A percentile compares a stretch with the other conserved stretches of the same genome.
Evolutionary conservation across 2,888 invertebrate genomes (phyloP).

Genomic region (Agriopis marginaria): DNA sequence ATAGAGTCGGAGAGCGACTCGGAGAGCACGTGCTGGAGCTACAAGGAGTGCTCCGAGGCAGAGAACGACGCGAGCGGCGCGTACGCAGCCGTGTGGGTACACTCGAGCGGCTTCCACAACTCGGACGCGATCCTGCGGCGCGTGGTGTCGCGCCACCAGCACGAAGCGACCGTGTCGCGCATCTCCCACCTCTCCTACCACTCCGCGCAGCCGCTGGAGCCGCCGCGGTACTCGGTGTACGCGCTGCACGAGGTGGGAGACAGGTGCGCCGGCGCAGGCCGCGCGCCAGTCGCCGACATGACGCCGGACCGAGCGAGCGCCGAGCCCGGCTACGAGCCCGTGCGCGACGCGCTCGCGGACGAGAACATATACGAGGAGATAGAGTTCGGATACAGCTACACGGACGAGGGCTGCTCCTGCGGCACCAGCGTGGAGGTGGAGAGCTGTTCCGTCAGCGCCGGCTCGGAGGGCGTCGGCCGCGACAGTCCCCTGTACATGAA

Average conservation of each 20-base stretch:
- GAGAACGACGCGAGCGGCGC: slow-evolving; percentile 62
- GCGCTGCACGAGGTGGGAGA: slow-evolving; percentile 79
- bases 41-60: slow-evolving; percentile 74
- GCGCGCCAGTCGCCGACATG: slow-evolving; percentile 73
- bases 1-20: slow-evolving; percentile 74
- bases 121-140: slow-evolving; percentile 73
- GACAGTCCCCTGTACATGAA: slow-evolving; percentile 82
- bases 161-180: slow-evolving; percentile 67
- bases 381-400: slow-evolving; percentile 74
- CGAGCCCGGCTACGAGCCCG: slow-evolving; percentile 81
- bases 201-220: slow-evolving; percentile 62
- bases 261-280: slow-evolving; percentile 46
- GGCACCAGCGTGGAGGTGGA: slow-evolving; percentile 82
- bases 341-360: slow-evolving; percentile 77
- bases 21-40: slow-evolving; percentile 81
- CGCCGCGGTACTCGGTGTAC: slow-evolving; percentile 73
- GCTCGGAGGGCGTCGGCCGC: slow-evolving; percentile 74
- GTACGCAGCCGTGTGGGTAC: slow-evolving; percentile 79
- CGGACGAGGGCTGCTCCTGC: slow-evolving; percentile 80
- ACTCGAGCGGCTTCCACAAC: slow-evolving; percentile 80
- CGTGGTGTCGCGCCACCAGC: slow-evolving; percentile 70
- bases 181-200: slow-evolving; percentile 66
- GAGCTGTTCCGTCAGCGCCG: slow-evolving; percentile 79
- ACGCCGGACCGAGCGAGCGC: slow-evolving; percentile 78
- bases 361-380: slow-evolving; percentile 84